Evolutionary conservation across 2,113 vertebrate species (phyloP).

Genomic region (Takifugu flavidus): DNA sequence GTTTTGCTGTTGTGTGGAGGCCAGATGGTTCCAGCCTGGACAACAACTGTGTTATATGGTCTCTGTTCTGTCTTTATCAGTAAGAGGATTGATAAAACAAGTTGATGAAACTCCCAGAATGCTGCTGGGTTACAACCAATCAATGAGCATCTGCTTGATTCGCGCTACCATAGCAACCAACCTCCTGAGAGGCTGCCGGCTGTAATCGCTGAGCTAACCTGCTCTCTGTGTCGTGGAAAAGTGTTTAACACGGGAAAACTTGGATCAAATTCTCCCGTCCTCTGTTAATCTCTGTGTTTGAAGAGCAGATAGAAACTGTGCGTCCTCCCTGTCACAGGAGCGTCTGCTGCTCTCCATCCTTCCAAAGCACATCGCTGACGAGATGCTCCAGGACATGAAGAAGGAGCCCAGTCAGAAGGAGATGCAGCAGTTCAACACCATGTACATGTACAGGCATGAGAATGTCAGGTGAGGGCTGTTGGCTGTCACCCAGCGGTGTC

Average conservation of each 20-base stretch:
- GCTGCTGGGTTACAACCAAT: slow-evolving; percentile 68
- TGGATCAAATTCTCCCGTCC: too few species aligned
- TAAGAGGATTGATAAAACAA: slow-evolving; percentile 34
- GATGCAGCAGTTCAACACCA: slow-evolving; percentile 98
- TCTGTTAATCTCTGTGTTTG: too few species aligned
- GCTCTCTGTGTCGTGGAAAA: slow-evolving; percentile 2
- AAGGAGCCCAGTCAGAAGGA: slow-evolving; percentile 94
- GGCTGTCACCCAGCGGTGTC: too few species aligned
- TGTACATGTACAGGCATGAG: slow-evolving; percentile 98
- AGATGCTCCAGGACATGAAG: slow-evolving; percentile 99
- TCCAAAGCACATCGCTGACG: slow-evolving; percentile 94
- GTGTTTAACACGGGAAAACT: too few species aligned
- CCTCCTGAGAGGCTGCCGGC: slow-evolving; percentile 68
- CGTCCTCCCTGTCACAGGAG: slow-evolving; percentile 71
- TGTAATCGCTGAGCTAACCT: slow-evolving; percentile 67
- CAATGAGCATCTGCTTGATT: slow-evolving; percentile 54
- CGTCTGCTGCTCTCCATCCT: slow-evolving; percentile 93
- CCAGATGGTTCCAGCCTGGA: too few species aligned
- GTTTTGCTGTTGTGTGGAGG: too few species aligned
- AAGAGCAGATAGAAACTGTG: too few species aligned
- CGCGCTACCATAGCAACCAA: slow-evolving; percentile 63
- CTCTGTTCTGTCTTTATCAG: too few species aligned
- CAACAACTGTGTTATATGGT: too few species aligned
- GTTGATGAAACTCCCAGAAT: slow-evolving; percentile 64
- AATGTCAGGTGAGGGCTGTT: slow-evolving; percentile 72